Base-by-base conservation (phyloP, 1,140 invertebrate genomes). In the Ptiloglossa arizonensis region DNA sequence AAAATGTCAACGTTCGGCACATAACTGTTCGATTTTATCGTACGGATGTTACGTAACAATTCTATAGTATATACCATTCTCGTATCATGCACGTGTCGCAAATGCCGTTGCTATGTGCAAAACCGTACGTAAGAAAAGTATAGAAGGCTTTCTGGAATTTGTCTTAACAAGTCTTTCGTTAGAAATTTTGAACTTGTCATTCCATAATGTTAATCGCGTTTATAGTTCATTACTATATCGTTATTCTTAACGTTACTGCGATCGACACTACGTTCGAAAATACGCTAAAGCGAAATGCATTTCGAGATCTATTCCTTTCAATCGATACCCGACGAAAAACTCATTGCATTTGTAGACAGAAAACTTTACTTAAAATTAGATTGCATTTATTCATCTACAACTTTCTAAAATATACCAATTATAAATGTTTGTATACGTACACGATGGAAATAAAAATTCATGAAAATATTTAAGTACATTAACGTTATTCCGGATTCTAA, bases 31-130 rank as follows among this genome's bases (percentile, higher is more conserved):
- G 22, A n/a, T 24, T 29, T 5, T 1, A 19, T 71, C 6, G 9
- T 60, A 41, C 15, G 46, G n/a, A 54, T 15, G 57, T 77, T 77
- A 77, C 32, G 46, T 70, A 77, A 77, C 68, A 8, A 62, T 22
- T 35, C n/a, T 17, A 15, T 35, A 63, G 24, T 38, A 13, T 70
- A 44, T 35, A 63, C 38, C 22, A 38, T 48, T n/a, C 8, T 32
- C 8, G n/a, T 48, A 57, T 56, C 38, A n/a, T 41, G 46, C 74
- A 62, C 67, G 46, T 62, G 67, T 35, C 41, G 17, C 8, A n/a
- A 6, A 63, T 32, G 24, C 44, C 32, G 38, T 27, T 57, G 29
- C 17, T 63, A 32, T 44, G 24, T 62, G 44, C 13, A 70, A 56
- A 72, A 73, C 0, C 17, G 44, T 6, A 5, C 4, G 41, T 13